Evolutionary conservation across 2,888 invertebrate species (phyloP), one percentile per base, ranked within the genome.

Genomic region (Parnassius apollo): DNA sequence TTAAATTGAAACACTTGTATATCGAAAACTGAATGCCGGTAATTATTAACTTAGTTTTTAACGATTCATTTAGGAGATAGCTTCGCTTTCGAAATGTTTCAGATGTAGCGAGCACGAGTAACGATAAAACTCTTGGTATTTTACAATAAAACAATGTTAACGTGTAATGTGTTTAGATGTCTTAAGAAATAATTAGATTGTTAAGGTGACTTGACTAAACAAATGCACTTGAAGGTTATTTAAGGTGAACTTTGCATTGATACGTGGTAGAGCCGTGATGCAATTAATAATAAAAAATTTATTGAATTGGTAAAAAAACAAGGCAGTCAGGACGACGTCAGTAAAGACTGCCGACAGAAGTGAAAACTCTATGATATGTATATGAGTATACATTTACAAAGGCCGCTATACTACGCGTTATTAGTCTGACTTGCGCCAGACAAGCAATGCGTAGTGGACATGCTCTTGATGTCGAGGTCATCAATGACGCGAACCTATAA

Each of bases 1-100:
- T 64, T 64, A 64, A 61, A 58, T 63, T 55, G 62, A 64, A 64
- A 64, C 63, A 64, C 63, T 59, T 59, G 56, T 59, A 51, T 59
- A 63, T 64, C 62, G 63, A 56, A n/a, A 64, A 59, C 56, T 55
- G 63, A 58, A 59, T 50, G 62, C 45, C 50, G 50, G 54, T 59
- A 64, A 64, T 59, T 59, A 64, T 64, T 59, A 59, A 54, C 44
- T 59, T 64, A 49, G 46, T 64, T 64, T 64, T 59, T 63, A 55
- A 59, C 55, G 59, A 56, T 63, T 59, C 59, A 63, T 59, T 59
- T 63, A 58, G 42, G 10, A 46, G 63, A 63, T 63, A 56, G 51
- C 25, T 51, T 18, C 52, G 56, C 13, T 60, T 55, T 56, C 55
- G 50, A 52, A 55, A 50, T 35, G 35, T 58, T 53, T 49, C 44